Conservation (phyloP, 2,113 vertebrate genomes). For the Meriones unguiculatus region DNA sequence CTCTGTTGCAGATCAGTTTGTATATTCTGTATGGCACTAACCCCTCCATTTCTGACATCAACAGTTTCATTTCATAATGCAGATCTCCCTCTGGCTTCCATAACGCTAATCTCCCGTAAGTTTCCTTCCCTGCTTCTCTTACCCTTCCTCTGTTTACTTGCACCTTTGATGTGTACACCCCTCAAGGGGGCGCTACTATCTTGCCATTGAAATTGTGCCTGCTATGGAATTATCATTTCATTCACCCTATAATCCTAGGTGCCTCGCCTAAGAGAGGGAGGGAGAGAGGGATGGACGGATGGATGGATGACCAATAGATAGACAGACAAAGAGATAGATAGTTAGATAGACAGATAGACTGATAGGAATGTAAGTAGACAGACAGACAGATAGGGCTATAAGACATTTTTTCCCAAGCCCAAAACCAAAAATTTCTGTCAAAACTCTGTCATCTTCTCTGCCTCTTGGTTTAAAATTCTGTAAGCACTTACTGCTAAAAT, state of each 20-base stretch:
- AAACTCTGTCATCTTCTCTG: conserved; percentile 22
- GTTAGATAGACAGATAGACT: too few relatives aligned
- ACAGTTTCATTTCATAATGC: not conserved
- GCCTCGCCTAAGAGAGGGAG: not conserved
- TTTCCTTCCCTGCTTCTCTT: conserved; percentile 1
- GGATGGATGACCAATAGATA: too few relatives aligned
- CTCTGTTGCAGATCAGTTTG: conserved; percentile 5
- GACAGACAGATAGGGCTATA: not conserved
- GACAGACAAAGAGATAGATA: too few relatives aligned
- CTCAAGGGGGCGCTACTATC: not conserved
- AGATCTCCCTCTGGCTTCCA: not conserved
- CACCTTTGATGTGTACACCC: conserved; percentile 12
- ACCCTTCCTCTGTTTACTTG: not conserved
- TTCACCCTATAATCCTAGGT: not conserved
- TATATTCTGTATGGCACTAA: not conserved
- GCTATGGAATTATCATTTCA: conserved; percentile 38
- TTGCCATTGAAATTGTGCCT: conserved; percentile 35
- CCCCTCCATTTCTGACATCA: conserved; percentile 6
- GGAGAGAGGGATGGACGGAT: not conserved
- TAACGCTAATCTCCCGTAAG: not conserved
- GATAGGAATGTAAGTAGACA: too few relatives aligned
- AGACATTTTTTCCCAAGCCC: not conserved
- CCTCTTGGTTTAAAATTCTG: conserved; percentile 49
- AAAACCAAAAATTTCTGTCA: conserved; percentile 42
- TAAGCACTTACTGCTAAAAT: conserved; percentile 37